Base-by-base conservation (phyloP, 1,140 invertebrate genomes). In the Odontomachus brunneus region DNA sequence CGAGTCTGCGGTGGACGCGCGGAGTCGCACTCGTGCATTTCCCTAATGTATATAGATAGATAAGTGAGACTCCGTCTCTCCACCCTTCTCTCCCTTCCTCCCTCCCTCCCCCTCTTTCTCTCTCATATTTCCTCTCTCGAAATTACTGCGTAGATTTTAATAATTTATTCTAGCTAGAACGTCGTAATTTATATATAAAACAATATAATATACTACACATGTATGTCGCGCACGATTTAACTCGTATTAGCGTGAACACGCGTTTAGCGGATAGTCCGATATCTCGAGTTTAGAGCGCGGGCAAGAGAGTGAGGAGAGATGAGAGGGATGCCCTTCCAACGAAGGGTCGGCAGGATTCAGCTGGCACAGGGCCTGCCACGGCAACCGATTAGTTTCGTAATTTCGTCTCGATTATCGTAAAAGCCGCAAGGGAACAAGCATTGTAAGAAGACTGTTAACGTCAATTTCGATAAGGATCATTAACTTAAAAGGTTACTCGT, bases 401-500 rank as follows among this genome's bases (percentile, higher is more conserved):
- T 92, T 90, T 92, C 76, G 75, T 93, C 92, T 90, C 74, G 84
- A 76, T 82, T 62, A 92, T 84, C 82, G 86, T 88, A 85, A 89
- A 92, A 90, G 88, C 90, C 91, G 90, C 89, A 90, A 89, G 88
- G 90, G 89, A 90, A 92, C 92, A 93, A 94, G 90, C 90, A 89
- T 93, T 92, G 91, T 93, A 92, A 92, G 90, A 93, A 94, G 93
- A 94, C 92, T 94, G 92, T 92, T 92, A 92, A 92, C 73, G 92
- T 94, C 93, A 94, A 94, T 94, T 93, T 94, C 91, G 90, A 92
- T 93, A 92, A 93, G 91, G 59, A 90, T 89, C 90, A 91, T 93
- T 91, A 90, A 91, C 86, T 92, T 91, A 92, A 81, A 83, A 76
- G 87, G 84, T 89, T 87, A 88, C 75, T 89, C 85, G 89, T 67